A percentile compares a stretch with the other conserved stretches of the same genome.
These are phyloP conservation scores for Lycia hirtaria DNA, from an alignment of 2,888 invertebrate genomes.

Conservation along the genomic window DNA sequence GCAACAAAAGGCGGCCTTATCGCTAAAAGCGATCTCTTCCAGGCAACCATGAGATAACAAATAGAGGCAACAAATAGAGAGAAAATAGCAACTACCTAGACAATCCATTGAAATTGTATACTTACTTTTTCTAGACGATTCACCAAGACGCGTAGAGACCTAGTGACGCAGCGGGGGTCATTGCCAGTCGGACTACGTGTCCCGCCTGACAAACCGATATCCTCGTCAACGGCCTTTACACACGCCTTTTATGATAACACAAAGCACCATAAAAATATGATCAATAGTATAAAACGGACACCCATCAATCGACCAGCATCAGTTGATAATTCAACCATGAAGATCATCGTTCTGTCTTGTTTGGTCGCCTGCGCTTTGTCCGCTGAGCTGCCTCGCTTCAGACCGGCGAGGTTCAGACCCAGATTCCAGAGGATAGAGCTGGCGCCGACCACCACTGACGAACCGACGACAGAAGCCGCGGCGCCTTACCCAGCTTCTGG, in stretches of 20 bases:
- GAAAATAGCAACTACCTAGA: too few relatives aligned
- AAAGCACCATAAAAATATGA: conserved; percentile 68
- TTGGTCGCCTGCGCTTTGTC: conserved; percentile 54
- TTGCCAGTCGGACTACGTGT: conserved; percentile 67
- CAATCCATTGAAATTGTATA: background rate
- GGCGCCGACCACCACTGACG: conserved; percentile 75
- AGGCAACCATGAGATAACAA: too few relatives aligned
- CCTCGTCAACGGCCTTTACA: conserved; percentile 57
- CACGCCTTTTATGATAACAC: conserved; percentile 68
- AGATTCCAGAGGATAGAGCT: conserved; percentile 75
- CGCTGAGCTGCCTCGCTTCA: conserved; percentile 78
- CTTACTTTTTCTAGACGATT: background rate
- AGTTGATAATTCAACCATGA: conserved; percentile 66
- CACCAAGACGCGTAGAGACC: conserved; percentile 1
- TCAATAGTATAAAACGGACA: conserved; percentile 60
- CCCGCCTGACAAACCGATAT: conserved; percentile 51
- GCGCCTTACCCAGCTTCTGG: conserved; percentile 71
- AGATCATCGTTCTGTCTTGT: conserved; percentile 63
- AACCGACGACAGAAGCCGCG: conserved; percentile 65
- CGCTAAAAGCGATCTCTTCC: too few relatives aligned
- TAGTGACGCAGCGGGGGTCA: conserved; percentile 60
- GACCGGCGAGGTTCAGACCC: conserved; percentile 74
- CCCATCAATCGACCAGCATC: conserved; percentile 49
- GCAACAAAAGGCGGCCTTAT: too few relatives aligned
- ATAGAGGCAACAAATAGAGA: too few relatives aligned